Base-by-base conservation (phyloP, 2,113 vertebrate genomes). In the Amia ocellicauda region DNA sequence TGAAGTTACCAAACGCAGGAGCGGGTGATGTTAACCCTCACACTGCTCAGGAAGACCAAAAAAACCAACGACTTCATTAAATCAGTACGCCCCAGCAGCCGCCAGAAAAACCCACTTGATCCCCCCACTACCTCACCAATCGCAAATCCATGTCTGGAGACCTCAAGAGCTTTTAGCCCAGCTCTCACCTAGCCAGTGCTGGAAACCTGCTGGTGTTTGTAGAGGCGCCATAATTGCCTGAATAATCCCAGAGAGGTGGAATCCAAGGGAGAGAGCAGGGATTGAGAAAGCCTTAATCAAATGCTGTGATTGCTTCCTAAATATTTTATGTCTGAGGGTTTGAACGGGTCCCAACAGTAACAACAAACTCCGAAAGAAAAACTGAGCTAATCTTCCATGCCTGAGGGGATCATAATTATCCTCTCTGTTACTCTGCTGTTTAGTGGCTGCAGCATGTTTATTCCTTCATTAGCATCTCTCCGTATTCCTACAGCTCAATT, bases 231-330 rank as follows among this genome's bases (percentile, higher is more conserved):
- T 17, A 8, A 29, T n/a, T 14, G 17, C 3, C 26, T 29, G 29
- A 16, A 56, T 56, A 11, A 56, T 24, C 27, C 27, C 53, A 3
- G 53, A 56, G 26, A 29, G 53, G 53, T 28, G 29, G 24, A 13
- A 56, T 36, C 11, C 31, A 36, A 36, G 31, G 31, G 11, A 7
- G 31, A 11, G 31, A 36, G 31, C 5, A 36, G 31, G 5, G 31
- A 1, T 36, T 2, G 27, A 56, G 53, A 56, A 26, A 26, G 27
- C 17, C 24, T 56, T 56, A 56, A 56, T 56, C 53, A 29, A 56
- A 28, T 31, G 27, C 31, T 11, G 19, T 40, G 20, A 58, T 11
- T 20, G 19, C 11, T 31, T 19, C 19, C 20, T 22, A 41, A 58
- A 41, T 36, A 36, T 41, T 58, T 40, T 20, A 41, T 41, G 29